Evolutionary conservation across 1,140 invertebrate species (phyloP), one percentile per base, ranked within the genome.

Genomic region (Heliconius eleuchia): DNA sequence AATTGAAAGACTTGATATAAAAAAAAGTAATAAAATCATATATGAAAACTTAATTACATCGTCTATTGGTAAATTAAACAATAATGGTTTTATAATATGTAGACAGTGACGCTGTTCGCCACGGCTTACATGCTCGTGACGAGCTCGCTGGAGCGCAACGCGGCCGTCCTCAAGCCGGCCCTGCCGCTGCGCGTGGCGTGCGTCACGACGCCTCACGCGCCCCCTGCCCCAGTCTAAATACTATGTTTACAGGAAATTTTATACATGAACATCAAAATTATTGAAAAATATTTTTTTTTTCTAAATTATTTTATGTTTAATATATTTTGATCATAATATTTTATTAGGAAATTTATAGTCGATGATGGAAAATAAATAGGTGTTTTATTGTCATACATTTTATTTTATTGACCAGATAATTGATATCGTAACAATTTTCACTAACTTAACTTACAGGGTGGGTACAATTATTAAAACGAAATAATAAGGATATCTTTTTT

Each of bases 401-500:
- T 81, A 81, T 81, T 81, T 81, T 76, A 81, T 81, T 78, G 80
- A 81, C 80, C 80, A 81, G 80, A 81, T 81, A 81, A 81, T 81
- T 81, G 80, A 81, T 81, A 81, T 81, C 73, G 80, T 81, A 81
- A 81, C 80, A 81, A 78, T 81, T 81, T 76, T 71, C 34, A 75
- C 79, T 80, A 80, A 76, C 73, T 78, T 81, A 81, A 77, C 72
- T 78, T 75, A 75, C 57, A 23, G 76, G 75, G 66, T 77, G 82
- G 77, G 80, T 80, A 73, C 60, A 84, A 74, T 79, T 76, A 81
- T 81, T 81, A 76, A 88, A 87, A 87, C 81, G 78, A 89, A 80
- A 84, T 75, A 74, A 85, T 86, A 79, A 89, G 87, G 86, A 90
- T 91, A 91, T 93, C 86, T 92, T 93, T 94, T 46, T 37, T 93